Percentiles rank a stretch among this genome's conserved stretches.
Conservation (phyloP, 2,113 vertebrate species). For the Takifugu bimaculatus region DNA sequence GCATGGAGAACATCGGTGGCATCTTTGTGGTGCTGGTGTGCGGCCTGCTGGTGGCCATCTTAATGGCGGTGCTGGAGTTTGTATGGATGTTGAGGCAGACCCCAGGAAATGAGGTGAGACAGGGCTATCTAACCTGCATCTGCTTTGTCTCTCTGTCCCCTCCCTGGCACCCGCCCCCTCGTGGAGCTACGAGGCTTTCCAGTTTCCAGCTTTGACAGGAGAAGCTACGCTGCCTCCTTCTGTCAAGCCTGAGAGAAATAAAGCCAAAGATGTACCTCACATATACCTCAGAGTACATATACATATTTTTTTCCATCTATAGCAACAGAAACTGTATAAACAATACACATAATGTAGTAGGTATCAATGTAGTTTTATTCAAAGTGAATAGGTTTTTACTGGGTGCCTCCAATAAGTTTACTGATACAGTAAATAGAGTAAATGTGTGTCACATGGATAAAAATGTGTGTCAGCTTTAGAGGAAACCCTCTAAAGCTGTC, state of each 20-base stretch:
- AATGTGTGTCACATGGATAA: not conserved
- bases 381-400: conserved; percentile 10
- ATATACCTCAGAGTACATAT: conserved; percentile 29
- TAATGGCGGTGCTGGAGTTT: conserved; percentile 98
- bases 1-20: conserved; percentile 98
- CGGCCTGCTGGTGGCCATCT: conserved; percentile 94
- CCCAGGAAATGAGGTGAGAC: conserved; percentile 91
- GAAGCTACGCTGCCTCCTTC: conserved; percentile 6
- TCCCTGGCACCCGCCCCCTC: conserved; percentile 36
- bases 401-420: conserved; percentile 22
- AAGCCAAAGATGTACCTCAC: conserved; percentile 58
- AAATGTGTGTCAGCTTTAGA: conserved; percentile 13
- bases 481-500: conserved; percentile 19
- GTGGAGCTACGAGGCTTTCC: conserved; percentile 32
- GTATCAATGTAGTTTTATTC: conserved; percentile 10
- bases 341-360: not conserved
- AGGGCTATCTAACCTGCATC: conserved; percentile 70
- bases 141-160: conserved; percentile 70
- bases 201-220: conserved; percentile 32
- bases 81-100: conserved; percentile 92
- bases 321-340: conserved; percentile 7
- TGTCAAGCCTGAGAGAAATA: conserved; percentile 25
- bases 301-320: conserved; percentile 20
- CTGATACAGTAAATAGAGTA: no score
- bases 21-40: conserved; percentile 99